These are phyloP conservation scores for Chaitophorus viminalis DNA, from an alignment of 2,888 invertebrate genomes.

Conservation along the genomic window DNA sequence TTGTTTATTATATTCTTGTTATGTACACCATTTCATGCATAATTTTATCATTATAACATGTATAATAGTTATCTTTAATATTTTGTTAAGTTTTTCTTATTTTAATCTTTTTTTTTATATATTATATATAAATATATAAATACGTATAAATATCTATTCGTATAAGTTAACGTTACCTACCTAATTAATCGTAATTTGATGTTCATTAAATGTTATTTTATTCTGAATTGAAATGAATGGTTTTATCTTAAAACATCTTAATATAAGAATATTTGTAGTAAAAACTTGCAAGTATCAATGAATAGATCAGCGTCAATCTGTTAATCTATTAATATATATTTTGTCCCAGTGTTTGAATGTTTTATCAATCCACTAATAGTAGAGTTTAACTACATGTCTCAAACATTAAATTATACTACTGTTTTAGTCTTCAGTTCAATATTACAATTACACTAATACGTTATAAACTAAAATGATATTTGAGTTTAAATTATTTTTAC, in stretches of 20 bases:
- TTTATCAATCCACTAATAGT: too few species aligned
- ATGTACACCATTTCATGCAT: slow-evolving; percentile 29
- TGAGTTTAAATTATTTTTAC: too few species aligned
- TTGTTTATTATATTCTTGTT: slow-evolving; percentile 47
- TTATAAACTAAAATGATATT: too few species aligned
- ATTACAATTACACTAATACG: too few species aligned
- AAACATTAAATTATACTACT: too few species aligned
- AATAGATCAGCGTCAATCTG: too few species aligned
- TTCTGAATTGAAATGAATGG: slow-evolving; percentile 24
- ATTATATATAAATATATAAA: slow-evolving; percentile 7
- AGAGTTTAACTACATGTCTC: too few species aligned
- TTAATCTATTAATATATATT: too few species aligned
- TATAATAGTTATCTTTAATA: slow-evolving; percentile 28
- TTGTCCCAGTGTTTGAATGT: too few species aligned
- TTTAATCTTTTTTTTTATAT: slow-evolving; percentile 42
- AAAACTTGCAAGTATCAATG: too few species aligned
- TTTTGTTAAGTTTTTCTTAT: slow-evolving; percentile 54
- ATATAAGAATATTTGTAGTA: too few species aligned
- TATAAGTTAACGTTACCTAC: slow-evolving; percentile 52
- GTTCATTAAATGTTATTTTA: slow-evolving; percentile 61
- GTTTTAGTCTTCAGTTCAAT: too few species aligned
- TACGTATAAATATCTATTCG: slow-evolving; percentile 39
- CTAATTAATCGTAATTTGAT: slow-evolving; percentile 59
- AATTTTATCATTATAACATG: slow-evolving; percentile 46
- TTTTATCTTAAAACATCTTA: background rate